Evolutionary conservation across 2,888 invertebrate species (phyloP), one percentile per base, ranked within the genome.

Genomic region (Argyra leucocephala): DNA sequence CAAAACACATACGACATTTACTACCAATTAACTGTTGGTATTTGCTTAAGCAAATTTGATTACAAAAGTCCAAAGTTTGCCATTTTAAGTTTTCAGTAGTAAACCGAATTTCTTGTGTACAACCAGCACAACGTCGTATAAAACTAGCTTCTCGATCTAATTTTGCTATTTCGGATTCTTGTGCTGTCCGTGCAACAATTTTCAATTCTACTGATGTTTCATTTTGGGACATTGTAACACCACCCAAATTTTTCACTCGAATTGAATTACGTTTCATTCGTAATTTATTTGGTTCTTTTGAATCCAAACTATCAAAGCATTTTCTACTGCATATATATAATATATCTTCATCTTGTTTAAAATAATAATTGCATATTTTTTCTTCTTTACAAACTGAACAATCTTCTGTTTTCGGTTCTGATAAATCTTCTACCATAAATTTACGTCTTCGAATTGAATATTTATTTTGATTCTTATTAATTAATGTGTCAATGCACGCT

Each of bases 21-120:
- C 88, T 82, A 0, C 90, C 90, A 64, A 90, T 85, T 69, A 84
- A 83, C 68, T 86, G 86, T 77, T 93, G 93, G 78, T 88, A 91
- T 74, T 85, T 85, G 70, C 91, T 90, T 72, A 94, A 81, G 74
- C 96, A 96, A 64, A 86, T 83, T 77, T 94, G 93, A 69, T 91
- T 89, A 75, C 96, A 96, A 76, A 92, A 96, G 76, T 95, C 93
- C 89, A 94, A 90, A 0, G 93, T 92, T 79, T 95, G 93, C 96
- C 95, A 96, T 0, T 88, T 86, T 0, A 91, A 80, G 73, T 86
- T 85, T 67, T 85, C 84, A 48, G 88, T 88, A 63, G 85, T 85
- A 3, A 78, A 73, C 1, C 75, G 74, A 0, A 84, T 75, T 57
- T 81, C 74, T 4, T 75, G 73, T 21, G 76, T 76, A 74, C 89